Conservation (phyloP, 2,888 invertebrate species). For the Chironomus tentans region DNA sequence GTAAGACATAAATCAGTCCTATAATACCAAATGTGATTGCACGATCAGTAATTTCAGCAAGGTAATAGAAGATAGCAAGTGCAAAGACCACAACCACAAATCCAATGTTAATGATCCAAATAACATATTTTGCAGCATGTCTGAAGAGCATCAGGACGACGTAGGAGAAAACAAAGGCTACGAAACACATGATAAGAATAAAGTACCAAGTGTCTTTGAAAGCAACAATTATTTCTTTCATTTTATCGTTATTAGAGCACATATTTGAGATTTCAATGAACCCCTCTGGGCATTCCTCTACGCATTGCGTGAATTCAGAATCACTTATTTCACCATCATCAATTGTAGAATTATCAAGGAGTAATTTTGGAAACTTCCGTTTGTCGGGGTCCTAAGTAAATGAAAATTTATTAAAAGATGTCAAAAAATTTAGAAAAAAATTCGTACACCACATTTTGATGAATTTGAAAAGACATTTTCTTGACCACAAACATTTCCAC, state of each 20-base stretch:
- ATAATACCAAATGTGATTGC: constrained; percentile 52
- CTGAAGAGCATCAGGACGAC: constrained; percentile 48
- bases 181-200: constrained; percentile 49
- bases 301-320: constrained; percentile 31
- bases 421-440: too few relatives aligned
- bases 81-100: constrained; percentile 42
- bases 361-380: too few relatives aligned
- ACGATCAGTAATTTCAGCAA: constrained; percentile 30
- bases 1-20: constrained; percentile 37
- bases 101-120: constrained; percentile 51
- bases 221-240: constrained; percentile 53
- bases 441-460: constrained; percentile 38
- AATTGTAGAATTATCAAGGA: too few relatives aligned
- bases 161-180: constrained; percentile 49
- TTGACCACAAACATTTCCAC: constrained; percentile 54
- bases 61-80: constrained; percentile 31
- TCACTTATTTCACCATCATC: too few relatives aligned
- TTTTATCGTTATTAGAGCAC: constrained; percentile 44
- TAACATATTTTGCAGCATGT: constrained; percentile 48
- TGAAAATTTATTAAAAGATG: too few relatives aligned
- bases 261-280: constrained; percentile 40
- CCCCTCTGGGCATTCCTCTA: constrained; percentile 33
- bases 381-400: background rate
- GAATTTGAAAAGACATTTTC: constrained; percentile 30
- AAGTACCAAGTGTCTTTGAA: constrained; percentile 50